phyloP scores from a whole-genome alignment of 2,888 invertebrate genomes.

The Andrena marginata region DNA sequence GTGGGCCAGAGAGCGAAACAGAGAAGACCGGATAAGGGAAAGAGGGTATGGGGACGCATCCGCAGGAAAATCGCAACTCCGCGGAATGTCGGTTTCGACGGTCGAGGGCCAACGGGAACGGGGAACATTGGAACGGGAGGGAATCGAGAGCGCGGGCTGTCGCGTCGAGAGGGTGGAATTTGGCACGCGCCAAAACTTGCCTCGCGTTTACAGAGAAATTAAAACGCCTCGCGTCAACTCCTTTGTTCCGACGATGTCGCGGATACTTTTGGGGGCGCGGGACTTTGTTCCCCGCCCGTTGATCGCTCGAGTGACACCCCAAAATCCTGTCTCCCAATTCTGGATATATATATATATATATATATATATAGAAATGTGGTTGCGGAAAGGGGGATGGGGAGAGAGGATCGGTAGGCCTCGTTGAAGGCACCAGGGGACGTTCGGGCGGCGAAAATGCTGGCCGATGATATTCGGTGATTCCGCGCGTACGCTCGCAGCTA shows the following conservation, averaged over 20 bases:
- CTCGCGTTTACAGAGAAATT: conserved; percentile 73
- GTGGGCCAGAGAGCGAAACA: background rate
- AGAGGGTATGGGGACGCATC: conserved; percentile 39
- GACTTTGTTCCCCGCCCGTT: background rate
- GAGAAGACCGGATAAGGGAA: background rate
- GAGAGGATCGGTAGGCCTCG: too few relatives aligned
- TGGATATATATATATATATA: background rate
- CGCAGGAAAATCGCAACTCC: conserved; percentile 68
- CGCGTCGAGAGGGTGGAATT: conserved; percentile 53
- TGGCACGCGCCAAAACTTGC: conserved; percentile 80
- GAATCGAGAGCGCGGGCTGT: conserved; percentile 30
- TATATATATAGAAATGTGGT: background rate
- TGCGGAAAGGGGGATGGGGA: too few relatives aligned
- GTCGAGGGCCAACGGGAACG: conserved; percentile 39
- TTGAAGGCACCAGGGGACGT: conserved; percentile 1
- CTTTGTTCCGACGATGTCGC: conserved; percentile 43
- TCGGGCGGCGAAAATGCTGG: background rate
- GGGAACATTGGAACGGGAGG: background rate
- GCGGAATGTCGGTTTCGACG: conserved; percentile 66
- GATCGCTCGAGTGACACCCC: too few relatives aligned
- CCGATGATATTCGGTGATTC: conserved; percentile 46
- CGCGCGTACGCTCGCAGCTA: conserved; percentile 36
- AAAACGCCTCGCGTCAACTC: conserved; percentile 62
- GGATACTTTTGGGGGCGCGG: conserved; percentile 13
- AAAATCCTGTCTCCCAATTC: too few relatives aligned